phyloP scores from a whole-genome alignment of 2,888 invertebrate genomes.

The Elysia crispata region DNA sequence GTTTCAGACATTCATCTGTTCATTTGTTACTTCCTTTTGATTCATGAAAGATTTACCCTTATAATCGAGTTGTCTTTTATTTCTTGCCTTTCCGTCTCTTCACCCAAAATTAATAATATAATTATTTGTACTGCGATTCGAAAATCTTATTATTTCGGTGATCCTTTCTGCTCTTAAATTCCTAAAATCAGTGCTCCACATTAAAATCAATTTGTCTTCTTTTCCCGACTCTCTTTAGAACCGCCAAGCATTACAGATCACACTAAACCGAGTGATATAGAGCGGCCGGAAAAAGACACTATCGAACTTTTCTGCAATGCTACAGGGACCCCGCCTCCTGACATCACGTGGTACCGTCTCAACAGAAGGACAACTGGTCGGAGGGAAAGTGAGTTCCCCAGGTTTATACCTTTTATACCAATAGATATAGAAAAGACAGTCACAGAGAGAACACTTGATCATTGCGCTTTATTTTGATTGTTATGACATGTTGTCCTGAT shows the following conservation, averaged over 20 bases:
- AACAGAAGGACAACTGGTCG: slow-evolving; percentile 29
- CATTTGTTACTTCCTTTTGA: too few relatives aligned
- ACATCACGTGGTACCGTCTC: slow-evolving; percentile 88
- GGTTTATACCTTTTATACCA: too few relatives aligned
- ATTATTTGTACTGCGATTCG: neutral
- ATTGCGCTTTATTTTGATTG: too few relatives aligned
- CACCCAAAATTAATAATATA: too few relatives aligned
- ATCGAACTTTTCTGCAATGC: slow-evolving; percentile 89
- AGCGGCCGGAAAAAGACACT: slow-evolving; percentile 94
- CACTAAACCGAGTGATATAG: slow-evolving; percentile 82
- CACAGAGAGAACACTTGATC: too few relatives aligned
- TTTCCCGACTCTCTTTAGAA: slow-evolving; percentile 18
- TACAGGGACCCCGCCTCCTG: slow-evolving; percentile 88
- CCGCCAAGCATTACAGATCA: slow-evolving; percentile 47
- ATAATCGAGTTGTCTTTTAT: too few relatives aligned
- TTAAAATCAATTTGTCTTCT: neutral
- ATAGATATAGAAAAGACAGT: too few relatives aligned
- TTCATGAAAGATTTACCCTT: too few relatives aligned
- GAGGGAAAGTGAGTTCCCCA: slow-evolving; percentile 38
- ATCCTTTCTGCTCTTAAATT: neutral
- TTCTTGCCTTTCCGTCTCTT: too few relatives aligned
- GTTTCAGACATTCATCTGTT: too few relatives aligned
- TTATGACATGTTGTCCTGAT: too few relatives aligned
- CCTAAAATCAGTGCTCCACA: neutral
- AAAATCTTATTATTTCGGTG: neutral